Evolutionary conservation across 53 echinoderm and acorn worm genomes (phyloP).

Genomic region (Hippasteria phrygiana): DNA sequence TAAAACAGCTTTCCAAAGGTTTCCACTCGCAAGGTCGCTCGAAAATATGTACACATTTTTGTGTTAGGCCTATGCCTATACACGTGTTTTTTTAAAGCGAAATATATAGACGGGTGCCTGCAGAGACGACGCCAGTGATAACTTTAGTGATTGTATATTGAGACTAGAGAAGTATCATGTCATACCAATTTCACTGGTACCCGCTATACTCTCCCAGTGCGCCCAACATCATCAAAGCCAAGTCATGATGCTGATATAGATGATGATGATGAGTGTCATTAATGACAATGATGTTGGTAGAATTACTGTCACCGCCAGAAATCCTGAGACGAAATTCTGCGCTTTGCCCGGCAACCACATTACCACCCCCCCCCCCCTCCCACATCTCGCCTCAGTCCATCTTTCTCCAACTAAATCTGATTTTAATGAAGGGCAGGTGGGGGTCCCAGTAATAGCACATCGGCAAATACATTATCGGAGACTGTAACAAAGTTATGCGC

Average conservation of each 20-base stretch:
- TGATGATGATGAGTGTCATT: neutral
- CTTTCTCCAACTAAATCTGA: neutral
- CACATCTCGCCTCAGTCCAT: neutral
- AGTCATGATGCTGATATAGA: neutral
- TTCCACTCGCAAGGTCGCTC: no score
- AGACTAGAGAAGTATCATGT: neutral
- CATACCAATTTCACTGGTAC: neutral
- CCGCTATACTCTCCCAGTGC: neutral
- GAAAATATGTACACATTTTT: no score
- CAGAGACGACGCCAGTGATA: no score
- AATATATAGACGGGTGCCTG: no score
- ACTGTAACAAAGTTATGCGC: constrained; percentile 66
- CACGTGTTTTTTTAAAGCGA: no score
- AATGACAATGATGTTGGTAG: neutral
- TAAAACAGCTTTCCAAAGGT: no score
- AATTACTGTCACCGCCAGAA: neutral
- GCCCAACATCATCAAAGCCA: neutral
- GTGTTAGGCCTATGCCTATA: no score
- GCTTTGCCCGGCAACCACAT: constrained; percentile 36
- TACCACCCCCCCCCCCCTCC: neutral
- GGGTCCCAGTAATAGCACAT: neutral
- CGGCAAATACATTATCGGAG: constrained; percentile 60
- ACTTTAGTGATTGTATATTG: no score
- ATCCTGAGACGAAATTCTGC: neutral
- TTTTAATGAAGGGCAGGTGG: constrained; percentile 62